Base-by-base conservation (phyloP, 2,888 invertebrate genomes). In the Parascotia fuliginaria region DNA sequence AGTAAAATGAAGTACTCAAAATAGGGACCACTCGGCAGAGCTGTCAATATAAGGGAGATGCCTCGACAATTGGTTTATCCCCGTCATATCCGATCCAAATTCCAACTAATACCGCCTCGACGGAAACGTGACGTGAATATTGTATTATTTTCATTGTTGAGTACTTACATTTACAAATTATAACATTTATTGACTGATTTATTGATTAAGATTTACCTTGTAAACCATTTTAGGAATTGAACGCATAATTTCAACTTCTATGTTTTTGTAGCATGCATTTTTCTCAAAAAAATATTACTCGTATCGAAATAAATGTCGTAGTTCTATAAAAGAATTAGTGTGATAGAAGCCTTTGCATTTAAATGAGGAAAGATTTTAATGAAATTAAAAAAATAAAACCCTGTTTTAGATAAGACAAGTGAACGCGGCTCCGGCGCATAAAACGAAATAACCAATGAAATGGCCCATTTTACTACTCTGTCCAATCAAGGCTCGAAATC, bases 121-220 rank as follows among this genome's bases (percentile, higher is more conserved):
- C 71, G 73, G 63, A 74, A 73, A 80, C 79, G 79, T 80, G 79
- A 64, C 54, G 42, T 36, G 70, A 75, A 74, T 77, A 60, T 19
- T 19, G 5, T 29, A 11, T 13, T 28, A 16, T 34, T 38, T 22
- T 7, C 5, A 27, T n/a, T 42, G 38, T 45, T 39, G 13, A 33
- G 9, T 40, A 33, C 11, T 28, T 19, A 19, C 19, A 5, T 40
- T 39, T 15, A 13, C 11, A 29, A 31, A 32, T 49, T 39, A 15
- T 32, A 19, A 39, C 15, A 39, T 44, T 44, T 45, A 27, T 41
- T 52, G n/a, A n/a, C n/a, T n/a, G n/a, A n/a, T 37, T 45, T 19
- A 34, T 52, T 40, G 42, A 14, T 7, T 40, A 31, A 12, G 28
- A 34, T 12, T 28, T 40, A 0, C 22, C 24, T 15, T 15, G 19